phyloP scores from a whole-genome alignment of 1,140 invertebrate genomes.

The Orchestia grillus region DNA sequence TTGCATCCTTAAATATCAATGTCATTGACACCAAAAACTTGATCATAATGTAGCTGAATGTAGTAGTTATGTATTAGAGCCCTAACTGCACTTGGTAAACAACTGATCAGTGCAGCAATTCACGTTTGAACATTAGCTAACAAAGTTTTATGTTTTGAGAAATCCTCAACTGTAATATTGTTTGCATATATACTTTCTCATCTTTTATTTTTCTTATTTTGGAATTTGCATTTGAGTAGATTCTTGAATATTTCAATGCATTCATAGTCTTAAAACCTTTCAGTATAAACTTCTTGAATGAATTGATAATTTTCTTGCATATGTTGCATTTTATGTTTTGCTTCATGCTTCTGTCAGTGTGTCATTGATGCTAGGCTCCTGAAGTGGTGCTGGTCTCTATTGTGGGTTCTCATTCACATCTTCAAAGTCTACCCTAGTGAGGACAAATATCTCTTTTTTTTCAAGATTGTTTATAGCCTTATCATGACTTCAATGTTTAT shows the following conservation, averaged over 20 bases:
- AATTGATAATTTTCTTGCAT: not conserved
- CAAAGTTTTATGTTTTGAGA: not conserved
- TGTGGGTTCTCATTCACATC: not conserved
- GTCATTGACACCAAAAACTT: conserved; percentile 43
- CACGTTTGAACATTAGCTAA: not conserved
- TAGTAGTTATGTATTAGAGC: not conserved
- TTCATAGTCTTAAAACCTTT: not conserved
- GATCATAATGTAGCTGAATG: not conserved
- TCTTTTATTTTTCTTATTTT: not conserved
- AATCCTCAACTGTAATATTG: not conserved
- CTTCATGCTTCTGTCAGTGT: not conserved
- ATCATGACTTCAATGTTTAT: not conserved
- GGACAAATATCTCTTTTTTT: not conserved
- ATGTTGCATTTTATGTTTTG: not conserved
- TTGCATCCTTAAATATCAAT: conserved; percentile 58
- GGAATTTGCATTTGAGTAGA: not conserved
- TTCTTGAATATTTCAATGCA: not conserved
- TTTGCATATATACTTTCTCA: not conserved
- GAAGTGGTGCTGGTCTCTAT: not conserved
- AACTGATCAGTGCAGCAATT: not conserved
- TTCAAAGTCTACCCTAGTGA: not conserved
- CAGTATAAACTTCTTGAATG: not conserved
- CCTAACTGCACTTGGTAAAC: not conserved
- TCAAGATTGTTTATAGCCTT: not conserved
- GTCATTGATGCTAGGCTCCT: not conserved